Evolutionary conservation across 2,797 vertebrate genomes (phyloP), one percentile per base, ranked within the genome.

Genomic region (Acipenser ruthenus): DNA sequence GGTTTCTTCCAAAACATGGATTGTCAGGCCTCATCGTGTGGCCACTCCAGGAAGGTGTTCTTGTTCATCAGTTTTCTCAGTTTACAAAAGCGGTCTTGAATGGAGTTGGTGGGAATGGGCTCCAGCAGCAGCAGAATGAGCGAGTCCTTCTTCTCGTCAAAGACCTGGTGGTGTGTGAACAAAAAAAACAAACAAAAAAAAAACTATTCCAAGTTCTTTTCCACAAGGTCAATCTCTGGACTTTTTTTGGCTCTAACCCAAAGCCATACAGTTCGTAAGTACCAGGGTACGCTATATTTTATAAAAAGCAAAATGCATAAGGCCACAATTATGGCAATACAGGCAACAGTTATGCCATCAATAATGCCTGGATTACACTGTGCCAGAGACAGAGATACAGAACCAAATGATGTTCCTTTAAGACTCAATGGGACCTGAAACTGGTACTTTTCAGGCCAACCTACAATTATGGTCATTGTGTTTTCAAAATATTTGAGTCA

Each of bases 21-120:
- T 10, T 65, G 56, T 37, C 65, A 47, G 55, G 37, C 58, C 48
- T 70, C 68, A 56, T 61, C 50, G 23, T 52, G 59, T 10, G 68
- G 68, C 68, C 68, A 70, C 56, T 65, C 68, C 65, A 70, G 48
- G 8, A 67, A 70, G 10, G 68, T 70, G 23, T 67, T 70, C 7
- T 12, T 53, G 10, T 66, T 66, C 51, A 70, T 64, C 63, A 70
- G n/a, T 18, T 66, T 70, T 49, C 68, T 49, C n/a, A 70, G 65
- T 60, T 66, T 65, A 49, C 68, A 70, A 18, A 70, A 70, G 13
- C 64, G 63, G 61, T 66, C 55, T 6, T 65, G 68, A 12, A 70
- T 65, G 37, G 68, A 70, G n/a, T 65, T 61, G 15, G 55, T 52
- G 15, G 68, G 68, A 48, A 70, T 50, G 15, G 68, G 68, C 61